Evolutionary conservation across 2,888 invertebrate genomes (phyloP).

Genomic region (Tethea ocularis): DNA sequence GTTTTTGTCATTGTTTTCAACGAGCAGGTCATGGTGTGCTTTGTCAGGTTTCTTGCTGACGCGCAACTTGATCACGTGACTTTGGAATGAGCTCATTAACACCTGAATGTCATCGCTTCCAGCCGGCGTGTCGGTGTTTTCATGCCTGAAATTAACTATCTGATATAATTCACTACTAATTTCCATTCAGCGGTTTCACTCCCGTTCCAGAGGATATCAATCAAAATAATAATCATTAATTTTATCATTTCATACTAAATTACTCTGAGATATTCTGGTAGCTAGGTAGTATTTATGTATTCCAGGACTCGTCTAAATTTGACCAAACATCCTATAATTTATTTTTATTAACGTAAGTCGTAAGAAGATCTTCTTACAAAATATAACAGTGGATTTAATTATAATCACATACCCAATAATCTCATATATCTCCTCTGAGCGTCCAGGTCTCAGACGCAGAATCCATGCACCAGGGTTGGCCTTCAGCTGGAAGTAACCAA

Average conservation of each 20-base stretch:
- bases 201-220: too few species aligned
- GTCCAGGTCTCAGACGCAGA: conserved; percentile 93
- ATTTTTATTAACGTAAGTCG: too few species aligned
- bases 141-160: conserved; percentile 82
- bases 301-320: too few species aligned
- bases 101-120: conserved; percentile 90
- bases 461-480: conserved; percentile 99
- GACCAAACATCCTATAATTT: too few species aligned
- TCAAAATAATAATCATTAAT: too few species aligned
- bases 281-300: too few species aligned
- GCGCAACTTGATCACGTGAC: conserved; percentile 95
- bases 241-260: too few species aligned
- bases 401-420: conserved; percentile 87
- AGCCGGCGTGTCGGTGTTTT: conserved; percentile 88
- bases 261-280: too few species aligned
- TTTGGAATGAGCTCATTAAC: conserved; percentile 91
- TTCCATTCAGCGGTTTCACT: too few species aligned
- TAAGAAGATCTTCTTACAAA: too few species aligned
- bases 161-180: neutral
- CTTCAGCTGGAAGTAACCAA: conserved; percentile 98
- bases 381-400: too few species aligned
- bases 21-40: conserved; percentile 92
- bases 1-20: conserved; percentile 88
- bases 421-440: conserved; percentile 97
- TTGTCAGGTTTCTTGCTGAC: conserved; percentile 96